Base-by-base conservation (phyloP, 2,797 vertebrate genomes). In the Sebastes minor region DNA sequence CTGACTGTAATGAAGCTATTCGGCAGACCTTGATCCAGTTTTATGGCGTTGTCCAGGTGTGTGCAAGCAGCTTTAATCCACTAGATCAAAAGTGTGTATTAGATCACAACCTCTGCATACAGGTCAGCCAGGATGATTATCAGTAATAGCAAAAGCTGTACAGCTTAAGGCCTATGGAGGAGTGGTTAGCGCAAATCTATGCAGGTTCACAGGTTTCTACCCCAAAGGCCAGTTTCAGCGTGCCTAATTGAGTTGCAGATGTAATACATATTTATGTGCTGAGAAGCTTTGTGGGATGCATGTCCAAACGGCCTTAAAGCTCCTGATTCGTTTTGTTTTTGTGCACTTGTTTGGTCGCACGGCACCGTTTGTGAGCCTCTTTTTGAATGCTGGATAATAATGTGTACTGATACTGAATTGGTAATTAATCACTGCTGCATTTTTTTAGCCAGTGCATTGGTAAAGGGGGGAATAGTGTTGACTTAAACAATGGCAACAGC, bases 391-490 rank as follows among this genome's bases (percentile, higher is more conserved):
- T 85, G 82, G 86, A 90, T 86, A 90, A 90, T 93, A 90, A 88
- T 89, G 84, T 86, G 71, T 85, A 85, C 87, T 86, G 87, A 91
- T 86, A 88, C 85, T 91, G 89, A 94, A 95, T 91, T 93, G 83
- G 77, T 89, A 89, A 91, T 88, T 93, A 92, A 93, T 94, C 82
- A 92, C 69, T 88, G 89, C 80, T 92, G 81, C 55, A 82, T 80
- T 81, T 5, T 84, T 46, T 70, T 38, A 69, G 66, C 30, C 75
- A 77, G 68, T 86, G 35, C 52, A 84, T 83, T 87, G 67, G 81
- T 82, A 55, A 79, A 85, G 42, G 38, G 42, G 14, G 14, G n/a
- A 72, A 82, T 42, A 22, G 38, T 82, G 59, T 80, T 88, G 70
- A 65, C 35, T 81, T 77, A 69, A 86, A 93, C 88, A 92, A 89